Conservation (phyloP, 2,797 vertebrate species). For the Ataeniobius toweri region DNA sequence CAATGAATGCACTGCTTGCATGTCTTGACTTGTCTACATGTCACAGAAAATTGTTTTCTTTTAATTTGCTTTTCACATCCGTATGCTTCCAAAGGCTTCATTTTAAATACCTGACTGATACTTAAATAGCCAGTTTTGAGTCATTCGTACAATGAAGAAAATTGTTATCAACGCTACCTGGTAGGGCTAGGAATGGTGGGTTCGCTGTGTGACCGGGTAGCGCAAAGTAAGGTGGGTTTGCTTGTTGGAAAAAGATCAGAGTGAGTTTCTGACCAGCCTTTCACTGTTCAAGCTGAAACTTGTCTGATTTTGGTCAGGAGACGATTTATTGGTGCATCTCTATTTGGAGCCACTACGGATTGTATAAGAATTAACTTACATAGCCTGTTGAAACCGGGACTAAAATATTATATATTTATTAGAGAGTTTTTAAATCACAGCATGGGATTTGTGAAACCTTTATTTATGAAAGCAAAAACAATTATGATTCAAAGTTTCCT, state of each 20-base stretch:
- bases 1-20: neutral
- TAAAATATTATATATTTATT: neutral
- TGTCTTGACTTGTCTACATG: neutral
- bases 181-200: neutral
- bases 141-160: neutral
- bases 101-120: neutral
- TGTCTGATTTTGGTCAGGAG: neutral
- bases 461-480: too few relatives aligned
- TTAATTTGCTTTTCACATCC: neutral
- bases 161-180: neutral
- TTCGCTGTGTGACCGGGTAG: neutral
- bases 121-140: neutral
- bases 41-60: neutral
- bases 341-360: too few relatives aligned
- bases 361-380: too few relatives aligned
- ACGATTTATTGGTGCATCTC: neutral
- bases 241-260: neutral
- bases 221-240: neutral
- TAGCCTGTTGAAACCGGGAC: neutral
- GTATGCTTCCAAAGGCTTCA: neutral
- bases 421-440: neutral
- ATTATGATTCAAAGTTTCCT: neutral
- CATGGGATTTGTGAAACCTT: neutral
- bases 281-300: neutral
- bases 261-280: neutral